Evolutionary conservation across 2,888 invertebrate species (phyloP).

Genomic region (Dynastes grantii): DNA sequence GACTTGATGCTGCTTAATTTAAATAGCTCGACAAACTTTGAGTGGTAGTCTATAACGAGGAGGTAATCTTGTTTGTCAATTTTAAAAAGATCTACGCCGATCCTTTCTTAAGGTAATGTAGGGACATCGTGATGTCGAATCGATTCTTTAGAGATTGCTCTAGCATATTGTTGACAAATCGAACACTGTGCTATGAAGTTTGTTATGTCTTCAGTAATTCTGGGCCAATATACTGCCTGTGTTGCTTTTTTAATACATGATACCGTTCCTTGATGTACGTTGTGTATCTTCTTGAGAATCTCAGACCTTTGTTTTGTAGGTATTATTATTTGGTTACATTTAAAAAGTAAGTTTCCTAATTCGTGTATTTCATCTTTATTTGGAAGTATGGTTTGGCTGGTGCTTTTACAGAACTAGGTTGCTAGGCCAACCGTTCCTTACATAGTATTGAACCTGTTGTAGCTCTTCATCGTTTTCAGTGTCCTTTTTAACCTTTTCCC

Average conservation of each 20-base stretch:
- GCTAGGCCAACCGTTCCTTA: slow-evolving; percentile 6
- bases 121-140: background rate
- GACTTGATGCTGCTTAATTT: too few relatives aligned
- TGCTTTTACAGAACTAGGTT: background rate
- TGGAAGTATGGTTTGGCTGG: background rate
- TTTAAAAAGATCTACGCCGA: slow-evolving; percentile 3
- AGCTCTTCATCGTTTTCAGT: background rate
- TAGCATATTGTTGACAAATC: slow-evolving; percentile 6
- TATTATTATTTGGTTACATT: slow-evolving; percentile 11
- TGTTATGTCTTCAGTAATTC: background rate
- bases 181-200: background rate
- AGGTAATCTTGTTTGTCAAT: background rate
- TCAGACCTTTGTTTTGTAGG: background rate
- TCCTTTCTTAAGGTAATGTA: background rate
- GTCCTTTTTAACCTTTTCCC: too few relatives aligned
- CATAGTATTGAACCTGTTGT: background rate
- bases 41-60: background rate
- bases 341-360: too few relatives aligned
- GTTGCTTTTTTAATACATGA: background rate
- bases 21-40: background rate
- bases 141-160: slow-evolving; percentile 6
- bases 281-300: background rate
- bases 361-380: slow-evolving; percentile 10
- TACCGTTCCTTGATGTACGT: background rate
- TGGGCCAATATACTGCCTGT: slow-evolving; percentile 6